Percentiles rank a stretch among this genome's conserved stretches.
These are phyloP conservation scores for Macrosteles quadrilineatus DNA, from an alignment of 1,140 invertebrate genomes.

Conservation along the genomic window DNA sequence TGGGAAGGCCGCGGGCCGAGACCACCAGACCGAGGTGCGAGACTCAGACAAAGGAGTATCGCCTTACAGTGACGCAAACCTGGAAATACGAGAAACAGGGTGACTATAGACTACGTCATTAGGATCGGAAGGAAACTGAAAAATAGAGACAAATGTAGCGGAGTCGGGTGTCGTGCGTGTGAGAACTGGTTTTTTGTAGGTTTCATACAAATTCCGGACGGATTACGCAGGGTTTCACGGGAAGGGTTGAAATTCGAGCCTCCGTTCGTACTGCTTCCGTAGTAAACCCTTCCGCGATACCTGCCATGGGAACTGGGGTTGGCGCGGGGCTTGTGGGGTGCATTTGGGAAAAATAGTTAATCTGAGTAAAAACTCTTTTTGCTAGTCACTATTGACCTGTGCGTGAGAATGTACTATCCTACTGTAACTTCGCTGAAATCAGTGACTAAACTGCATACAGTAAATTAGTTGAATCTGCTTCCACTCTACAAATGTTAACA, in stretches of 20 bases:
- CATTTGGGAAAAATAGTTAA: too few species aligned
- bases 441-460: too few species aligned
- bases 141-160: neutral
- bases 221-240: slow-evolving; percentile 20
- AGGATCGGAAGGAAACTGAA: neutral
- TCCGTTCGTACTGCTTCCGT: slow-evolving; percentile 16
- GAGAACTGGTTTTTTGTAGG: slow-evolving; percentile 24
- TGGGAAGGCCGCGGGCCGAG: slow-evolving; percentile 3
- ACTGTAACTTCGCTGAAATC: too few species aligned
- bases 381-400: too few species aligned
- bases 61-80: slow-evolving; percentile 10
- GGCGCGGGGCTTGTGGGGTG: too few species aligned
- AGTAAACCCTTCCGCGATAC: slow-evolving; percentile 3
- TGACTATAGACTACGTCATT: neutral
- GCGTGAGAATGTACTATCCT: too few species aligned
- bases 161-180: neutral
- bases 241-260: slow-evolving; percentile 10
- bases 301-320: slow-evolving; percentile 13
- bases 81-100: slow-evolving; percentile 2
- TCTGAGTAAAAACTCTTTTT: too few species aligned
- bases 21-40: slow-evolving; percentile 1
- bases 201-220: slow-evolving; percentile 18
- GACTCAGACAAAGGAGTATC: slow-evolving; percentile 1
- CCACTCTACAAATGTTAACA: too few species aligned
- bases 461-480: too few species aligned